phyloP scores from a whole-genome alignment of 30 jellyfish, hydroid and myxozoan species.

The Aurelia sp. region DNA sequence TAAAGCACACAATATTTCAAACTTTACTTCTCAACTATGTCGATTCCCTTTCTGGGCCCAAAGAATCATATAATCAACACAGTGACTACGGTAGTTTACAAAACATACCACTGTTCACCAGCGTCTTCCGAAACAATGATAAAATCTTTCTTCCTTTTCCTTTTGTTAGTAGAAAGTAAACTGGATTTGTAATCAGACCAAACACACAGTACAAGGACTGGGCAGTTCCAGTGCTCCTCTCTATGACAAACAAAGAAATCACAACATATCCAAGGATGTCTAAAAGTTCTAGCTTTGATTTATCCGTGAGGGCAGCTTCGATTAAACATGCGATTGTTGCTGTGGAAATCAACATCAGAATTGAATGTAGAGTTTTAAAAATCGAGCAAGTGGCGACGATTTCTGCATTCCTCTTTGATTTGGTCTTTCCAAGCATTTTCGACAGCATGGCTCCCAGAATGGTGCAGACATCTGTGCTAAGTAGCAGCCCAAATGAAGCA shows the following conservation, averaged over 20 bases:
- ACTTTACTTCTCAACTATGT: too few species aligned
- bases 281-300: constrained; percentile 23
- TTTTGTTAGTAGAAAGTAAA: constrained; percentile 5
- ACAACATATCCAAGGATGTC: constrained; percentile 41
- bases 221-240: constrained; percentile 13
- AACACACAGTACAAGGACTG: constrained; percentile 51
- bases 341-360: constrained; percentile 30
- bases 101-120: constrained; percentile 45
- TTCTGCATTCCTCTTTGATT: not conserved
- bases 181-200: constrained; percentile 75
- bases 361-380: constrained; percentile 12
- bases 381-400: constrained; percentile 24
- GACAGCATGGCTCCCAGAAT: not conserved
- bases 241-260: constrained; percentile 21
- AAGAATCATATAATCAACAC: not conserved
- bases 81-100: too few species aligned
- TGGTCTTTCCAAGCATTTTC: not conserved
- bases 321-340: constrained; percentile 37
- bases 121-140: constrained; percentile 22
- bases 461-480: constrained; percentile 41
- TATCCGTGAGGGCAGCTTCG: constrained; percentile 3
- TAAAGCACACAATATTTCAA: too few species aligned
- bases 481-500: constrained; percentile 16
- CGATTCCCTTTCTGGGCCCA: not conserved
- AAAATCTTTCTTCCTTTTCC: constrained; percentile 20